Percentiles rank a stretch among this genome's conserved stretches.
Evolutionary conservation across 2,113 vertebrate genomes (phyloP).

Genomic region (Pachyramphus minor): DNA sequence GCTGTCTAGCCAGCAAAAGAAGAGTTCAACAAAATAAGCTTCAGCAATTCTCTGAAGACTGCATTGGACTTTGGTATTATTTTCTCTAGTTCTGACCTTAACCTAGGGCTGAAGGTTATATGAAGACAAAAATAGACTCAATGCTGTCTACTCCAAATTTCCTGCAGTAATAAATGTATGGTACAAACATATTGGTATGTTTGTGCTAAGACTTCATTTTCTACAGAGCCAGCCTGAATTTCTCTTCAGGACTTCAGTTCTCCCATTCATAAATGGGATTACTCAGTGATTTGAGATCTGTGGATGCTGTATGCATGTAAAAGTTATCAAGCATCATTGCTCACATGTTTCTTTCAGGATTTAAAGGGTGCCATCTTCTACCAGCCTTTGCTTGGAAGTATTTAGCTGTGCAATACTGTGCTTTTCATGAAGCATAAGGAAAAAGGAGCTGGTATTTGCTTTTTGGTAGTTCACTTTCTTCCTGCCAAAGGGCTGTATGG

Average conservation of each 20-base stretch:
- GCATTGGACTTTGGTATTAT: not conserved
- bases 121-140: not conserved
- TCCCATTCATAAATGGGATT: not conserved
- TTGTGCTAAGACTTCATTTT: not conserved
- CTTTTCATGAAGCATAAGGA: not conserved
- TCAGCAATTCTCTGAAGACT: constrained; percentile 27
- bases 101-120: constrained; percentile 25
- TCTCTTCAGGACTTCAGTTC: not conserved
- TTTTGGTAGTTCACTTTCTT: not conserved
- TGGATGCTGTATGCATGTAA: not conserved
- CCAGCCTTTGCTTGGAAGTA: not conserved
- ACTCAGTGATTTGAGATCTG: not conserved
- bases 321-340: not conserved
- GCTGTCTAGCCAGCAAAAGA: constrained; percentile 26
- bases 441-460: not conserved
- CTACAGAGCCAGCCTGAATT: not conserved
- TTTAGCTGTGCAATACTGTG: not conserved
- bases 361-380: not conserved
- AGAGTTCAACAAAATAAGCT: constrained; percentile 27
- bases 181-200: fast-evolving
- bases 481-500: not conserved
- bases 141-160: not conserved
- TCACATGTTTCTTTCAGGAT: not conserved
- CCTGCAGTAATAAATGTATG: not conserved
- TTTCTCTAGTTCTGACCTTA: constrained; percentile 36